Conservation (phyloP, 2,888 invertebrate genomes). For the Heliconius ethilla region DNA sequence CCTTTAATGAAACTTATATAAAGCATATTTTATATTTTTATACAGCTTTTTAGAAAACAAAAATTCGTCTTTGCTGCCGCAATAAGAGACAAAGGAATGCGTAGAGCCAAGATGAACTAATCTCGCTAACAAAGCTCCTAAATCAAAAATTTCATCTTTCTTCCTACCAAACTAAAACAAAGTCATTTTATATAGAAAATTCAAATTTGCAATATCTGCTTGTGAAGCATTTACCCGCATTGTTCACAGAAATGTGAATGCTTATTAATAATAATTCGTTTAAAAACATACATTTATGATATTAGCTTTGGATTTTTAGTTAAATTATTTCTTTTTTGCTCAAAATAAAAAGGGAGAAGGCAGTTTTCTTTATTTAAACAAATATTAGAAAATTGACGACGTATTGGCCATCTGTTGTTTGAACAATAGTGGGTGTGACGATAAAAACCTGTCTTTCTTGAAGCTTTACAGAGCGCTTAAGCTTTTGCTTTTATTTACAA, state of each 20-base stretch:
- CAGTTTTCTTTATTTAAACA: neutral
- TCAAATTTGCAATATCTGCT: constrained; percentile 14
- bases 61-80: constrained; percentile 1
- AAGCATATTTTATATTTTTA: constrained; percentile 10
- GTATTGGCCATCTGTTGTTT: constrained; percentile 18
- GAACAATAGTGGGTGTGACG: constrained; percentile 16
- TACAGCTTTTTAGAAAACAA: constrained; percentile 6
- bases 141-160: constrained; percentile 34
- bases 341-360: neutral
- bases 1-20: neutral
- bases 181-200: constrained; percentile 31
- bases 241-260: neutral
- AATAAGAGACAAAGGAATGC: constrained; percentile 40
- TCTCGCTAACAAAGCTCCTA: constrained; percentile 38
- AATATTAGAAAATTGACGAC: constrained; percentile 7
- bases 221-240: constrained; percentile 8
- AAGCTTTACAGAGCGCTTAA: constrained; percentile 11
- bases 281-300: neutral
- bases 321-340: neutral
- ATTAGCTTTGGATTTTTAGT: neutral
- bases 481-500: neutral
- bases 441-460: constrained; percentile 19
- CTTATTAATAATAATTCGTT: neutral
- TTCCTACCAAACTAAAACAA: constrained; percentile 26
- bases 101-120: constrained; percentile 37